Evolutionary conservation across 92 coral and sea anemone species (phyloP).

Genomic region (Epizoanthus fatuus): DNA sequence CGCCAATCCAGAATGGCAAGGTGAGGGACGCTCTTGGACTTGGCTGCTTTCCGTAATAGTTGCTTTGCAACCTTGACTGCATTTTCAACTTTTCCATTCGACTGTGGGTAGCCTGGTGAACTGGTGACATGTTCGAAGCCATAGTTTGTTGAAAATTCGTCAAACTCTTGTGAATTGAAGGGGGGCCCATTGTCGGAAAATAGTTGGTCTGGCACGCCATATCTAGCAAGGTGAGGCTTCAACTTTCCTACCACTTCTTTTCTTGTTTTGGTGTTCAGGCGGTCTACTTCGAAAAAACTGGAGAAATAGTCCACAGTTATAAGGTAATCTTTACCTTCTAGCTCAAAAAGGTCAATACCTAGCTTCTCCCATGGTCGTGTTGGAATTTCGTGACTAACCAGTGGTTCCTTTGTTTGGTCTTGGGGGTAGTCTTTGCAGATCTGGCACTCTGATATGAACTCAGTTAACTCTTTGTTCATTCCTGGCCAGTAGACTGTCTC

Average conservation of each 20-base stretch:
- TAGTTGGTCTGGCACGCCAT: conserved; percentile 35
- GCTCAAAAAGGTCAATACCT: conserved; percentile 54
- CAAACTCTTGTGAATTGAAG: conserved; percentile 25
- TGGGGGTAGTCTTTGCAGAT: conserved; percentile 54
- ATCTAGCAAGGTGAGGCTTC: conserved; percentile 53
- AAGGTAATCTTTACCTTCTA: conserved; percentile 56
- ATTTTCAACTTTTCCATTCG: conserved; percentile 49
- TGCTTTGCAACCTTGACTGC: conserved; percentile 47
- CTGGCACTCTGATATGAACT: conserved; percentile 31
- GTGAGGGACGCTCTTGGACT: conserved; percentile 40
- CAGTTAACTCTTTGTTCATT: conserved; percentile 1
- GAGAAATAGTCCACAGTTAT: conserved; percentile 52
- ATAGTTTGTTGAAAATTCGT: conserved; percentile 38
- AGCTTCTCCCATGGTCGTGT: conserved; percentile 56
- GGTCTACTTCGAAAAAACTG: conserved; percentile 32
- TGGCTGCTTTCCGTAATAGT: conserved; percentile 43
- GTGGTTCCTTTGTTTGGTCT: conserved; percentile 60
- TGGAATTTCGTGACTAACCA: conserved; percentile 60
- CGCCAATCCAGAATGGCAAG: conserved; percentile 48
- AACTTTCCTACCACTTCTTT: conserved; percentile 42
- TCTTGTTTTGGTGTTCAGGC: conserved; percentile 41
- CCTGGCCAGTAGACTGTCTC: conserved; percentile 28
- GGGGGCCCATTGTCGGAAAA: conserved; percentile 49
- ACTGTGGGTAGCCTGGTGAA: conserved; percentile 49
- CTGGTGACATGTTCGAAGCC: conserved; percentile 56